phyloP scores from a whole-genome alignment of 1,140 invertebrate genomes.

The Ctenoplectra terminalis region DNA sequence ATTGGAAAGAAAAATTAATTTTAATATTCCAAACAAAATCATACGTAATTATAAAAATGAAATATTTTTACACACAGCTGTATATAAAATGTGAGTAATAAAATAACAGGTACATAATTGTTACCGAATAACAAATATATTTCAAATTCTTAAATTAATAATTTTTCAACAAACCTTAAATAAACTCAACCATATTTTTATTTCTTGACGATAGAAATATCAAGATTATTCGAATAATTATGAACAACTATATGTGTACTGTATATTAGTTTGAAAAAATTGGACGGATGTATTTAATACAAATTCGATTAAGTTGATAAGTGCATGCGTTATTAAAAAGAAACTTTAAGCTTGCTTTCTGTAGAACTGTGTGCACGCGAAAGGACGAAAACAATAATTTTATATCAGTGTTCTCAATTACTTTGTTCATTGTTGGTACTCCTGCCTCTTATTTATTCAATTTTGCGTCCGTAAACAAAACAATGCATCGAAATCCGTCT shows the following conservation, averaged over 20 bases:
- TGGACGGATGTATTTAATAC: background rate
- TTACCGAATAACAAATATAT: background rate
- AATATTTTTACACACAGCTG: too few species aligned
- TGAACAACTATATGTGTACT: background rate
- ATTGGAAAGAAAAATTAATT: too few species aligned
- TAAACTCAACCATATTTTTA: background rate
- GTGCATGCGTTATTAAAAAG: background rate
- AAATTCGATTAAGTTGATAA: constrained; percentile 3
- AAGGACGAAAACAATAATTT: background rate
- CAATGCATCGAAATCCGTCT: background rate
- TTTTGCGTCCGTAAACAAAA: background rate
- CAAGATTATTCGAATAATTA: background rate
- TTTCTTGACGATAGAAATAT: background rate
- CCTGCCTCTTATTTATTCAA: background rate
- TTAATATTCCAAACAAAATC: too few species aligned
- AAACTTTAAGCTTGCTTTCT: background rate
- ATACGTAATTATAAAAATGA: too few species aligned
- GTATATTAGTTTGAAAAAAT: background rate
- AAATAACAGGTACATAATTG: too few species aligned
- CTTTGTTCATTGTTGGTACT: background rate
- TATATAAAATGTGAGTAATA: too few species aligned
- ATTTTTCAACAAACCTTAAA: background rate
- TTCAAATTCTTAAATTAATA: background rate
- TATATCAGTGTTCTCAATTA: background rate
- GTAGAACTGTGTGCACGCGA: background rate